These are phyloP conservation scores for Platichthys flesus DNA, from an alignment of 2,113 vertebrate species.

Conservation along the genomic window DNA sequence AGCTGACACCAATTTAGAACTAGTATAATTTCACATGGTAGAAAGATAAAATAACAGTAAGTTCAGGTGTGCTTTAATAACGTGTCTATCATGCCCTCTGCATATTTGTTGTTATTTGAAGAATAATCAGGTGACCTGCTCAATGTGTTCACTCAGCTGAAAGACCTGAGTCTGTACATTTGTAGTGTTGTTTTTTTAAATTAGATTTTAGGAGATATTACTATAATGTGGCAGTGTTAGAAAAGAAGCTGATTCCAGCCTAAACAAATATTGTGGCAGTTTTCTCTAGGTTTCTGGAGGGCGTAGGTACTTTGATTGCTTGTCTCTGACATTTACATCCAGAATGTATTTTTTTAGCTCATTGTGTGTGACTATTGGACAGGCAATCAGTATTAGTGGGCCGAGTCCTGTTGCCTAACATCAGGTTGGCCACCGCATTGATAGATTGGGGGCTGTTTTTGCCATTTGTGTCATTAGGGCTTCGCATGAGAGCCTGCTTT, in stretches of 20 bases:
- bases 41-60: constrained; percentile 5
- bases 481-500: too few species aligned
- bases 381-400: too few species aligned
- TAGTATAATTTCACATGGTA: constrained; percentile 43
- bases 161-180: too few species aligned
- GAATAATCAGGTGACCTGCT: constrained; percentile 2
- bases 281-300: neutral
- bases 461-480: too few species aligned
- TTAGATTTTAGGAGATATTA: neutral
- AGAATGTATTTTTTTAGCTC: neutral
- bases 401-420: too few species aligned
- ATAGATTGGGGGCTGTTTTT: too few species aligned
- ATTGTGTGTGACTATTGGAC: neutral
- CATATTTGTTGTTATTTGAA: neutral
- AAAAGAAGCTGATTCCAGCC: neutral
- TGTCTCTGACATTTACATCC: neutral
- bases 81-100: neutral
- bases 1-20: constrained; percentile 44
- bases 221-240: neutral
- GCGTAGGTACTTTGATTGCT: neutral
- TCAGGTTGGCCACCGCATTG: too few species aligned
- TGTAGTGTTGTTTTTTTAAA: too few species aligned
- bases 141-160: neutral
- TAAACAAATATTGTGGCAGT: too few species aligned
- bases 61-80: neutral